Conservation (phyloP, 1,140 invertebrate genomes). For the Leptoteleia sp. region DNA sequence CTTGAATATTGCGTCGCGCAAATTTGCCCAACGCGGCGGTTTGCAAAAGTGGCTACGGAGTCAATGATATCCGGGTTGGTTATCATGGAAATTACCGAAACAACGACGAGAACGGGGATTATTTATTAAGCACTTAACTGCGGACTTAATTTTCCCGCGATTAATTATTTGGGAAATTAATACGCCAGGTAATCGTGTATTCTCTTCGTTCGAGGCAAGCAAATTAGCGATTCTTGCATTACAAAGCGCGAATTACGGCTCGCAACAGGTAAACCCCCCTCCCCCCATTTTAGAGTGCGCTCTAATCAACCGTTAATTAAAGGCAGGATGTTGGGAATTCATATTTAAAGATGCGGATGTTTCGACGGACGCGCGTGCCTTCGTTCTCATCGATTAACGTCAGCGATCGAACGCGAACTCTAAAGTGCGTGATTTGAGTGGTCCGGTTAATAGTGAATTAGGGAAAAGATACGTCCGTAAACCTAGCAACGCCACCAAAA, state of each 20-base stretch:
- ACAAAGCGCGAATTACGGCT: constrained; percentile 26
- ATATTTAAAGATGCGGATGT: constrained; percentile 30
- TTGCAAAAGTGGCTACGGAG: constrained; percentile 7
- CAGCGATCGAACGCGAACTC: constrained; percentile 45
- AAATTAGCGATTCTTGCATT: constrained; percentile 48
- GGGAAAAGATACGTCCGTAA: no score
- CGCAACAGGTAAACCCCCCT: constrained; percentile 40
- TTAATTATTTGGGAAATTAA: constrained; percentile 41
- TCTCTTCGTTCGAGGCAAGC: background rate
- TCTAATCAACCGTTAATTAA: constrained; percentile 53
- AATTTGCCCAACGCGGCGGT: constrained; percentile 12
- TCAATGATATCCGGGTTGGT: constrained; percentile 12
- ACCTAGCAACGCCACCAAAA: no score
- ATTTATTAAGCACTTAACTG: constrained; percentile 2
- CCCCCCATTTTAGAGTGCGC: constrained; percentile 18
- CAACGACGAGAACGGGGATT: background rate
- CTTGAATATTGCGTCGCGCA: constrained; percentile 29
- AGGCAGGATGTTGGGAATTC: constrained; percentile 44
- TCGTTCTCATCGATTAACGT: constrained; percentile 19
- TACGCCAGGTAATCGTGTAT: constrained; percentile 8
- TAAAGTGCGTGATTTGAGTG: no score
- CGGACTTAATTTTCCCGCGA: constrained; percentile 7
- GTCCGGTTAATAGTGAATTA: no score
- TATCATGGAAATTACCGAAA: constrained; percentile 12
- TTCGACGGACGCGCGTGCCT: constrained; percentile 26